Percentiles rank a stretch among this genome's conserved stretches.
Evolutionary conservation across 2,888 invertebrate species (phyloP).

Genomic region (Hoplodrina blanda): DNA sequence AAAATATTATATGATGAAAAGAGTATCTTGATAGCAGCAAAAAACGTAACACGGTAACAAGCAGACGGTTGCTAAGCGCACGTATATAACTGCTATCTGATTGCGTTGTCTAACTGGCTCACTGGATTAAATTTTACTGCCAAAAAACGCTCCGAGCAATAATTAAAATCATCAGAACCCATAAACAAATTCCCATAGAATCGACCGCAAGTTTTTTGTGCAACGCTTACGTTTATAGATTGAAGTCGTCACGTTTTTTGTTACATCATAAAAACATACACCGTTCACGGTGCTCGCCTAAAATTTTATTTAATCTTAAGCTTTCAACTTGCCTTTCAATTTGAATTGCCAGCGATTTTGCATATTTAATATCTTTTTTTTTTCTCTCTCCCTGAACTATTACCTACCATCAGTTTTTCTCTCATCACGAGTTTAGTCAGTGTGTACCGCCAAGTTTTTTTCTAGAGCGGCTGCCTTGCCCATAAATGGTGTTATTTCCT

Average conservation of each 20-base stretch:
- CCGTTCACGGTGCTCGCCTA: conserved; percentile 73
- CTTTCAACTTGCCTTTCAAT: conserved; percentile 84
- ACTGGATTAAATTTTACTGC: conserved; percentile 48
- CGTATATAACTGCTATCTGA: conserved; percentile 40
- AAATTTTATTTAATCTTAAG: conserved; percentile 83
- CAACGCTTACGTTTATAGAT: conserved; percentile 70
- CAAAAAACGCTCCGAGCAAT: conserved; percentile 55
- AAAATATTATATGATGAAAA: conserved; percentile 45
- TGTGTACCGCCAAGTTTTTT: conserved; percentile 50
- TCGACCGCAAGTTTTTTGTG: conserved; percentile 69
- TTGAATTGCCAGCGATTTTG: conserved; percentile 78
- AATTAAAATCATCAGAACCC: conserved; percentile 68
- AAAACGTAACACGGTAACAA: conserved; percentile 60
- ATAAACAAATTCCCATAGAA: conserved; percentile 63
- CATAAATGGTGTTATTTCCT: conserved; percentile 71
- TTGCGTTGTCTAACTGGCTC: conserved; percentile 42
- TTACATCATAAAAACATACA: conserved; percentile 77
- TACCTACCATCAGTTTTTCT: conserved; percentile 74
- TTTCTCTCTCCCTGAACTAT: conserved; percentile 72
- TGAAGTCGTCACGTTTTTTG: conserved; percentile 74
- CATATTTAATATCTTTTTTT: conserved; percentile 70
- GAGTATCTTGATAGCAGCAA: conserved; percentile 43
- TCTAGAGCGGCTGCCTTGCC: conserved; percentile 69
- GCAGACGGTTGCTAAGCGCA: conserved; percentile 55
- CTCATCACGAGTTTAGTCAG: conserved; percentile 63